Evolutionary conservation across 2,113 vertebrate genomes (phyloP).

Genomic region (Eupsittula cactorum): DNA sequence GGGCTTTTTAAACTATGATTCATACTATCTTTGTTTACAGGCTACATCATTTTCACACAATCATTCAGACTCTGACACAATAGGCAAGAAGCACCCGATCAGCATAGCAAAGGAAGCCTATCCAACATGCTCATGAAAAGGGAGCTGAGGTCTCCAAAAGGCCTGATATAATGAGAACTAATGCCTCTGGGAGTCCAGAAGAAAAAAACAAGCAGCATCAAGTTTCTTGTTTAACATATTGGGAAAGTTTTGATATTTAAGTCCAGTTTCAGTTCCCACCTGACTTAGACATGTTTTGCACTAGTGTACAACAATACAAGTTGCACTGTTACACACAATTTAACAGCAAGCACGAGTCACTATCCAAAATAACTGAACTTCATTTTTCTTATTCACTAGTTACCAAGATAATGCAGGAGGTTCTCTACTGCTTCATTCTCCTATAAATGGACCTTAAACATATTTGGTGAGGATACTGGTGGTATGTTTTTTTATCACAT

Average conservation of each 20-base stretch:
- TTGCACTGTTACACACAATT: neutral
- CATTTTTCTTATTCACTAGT: neutral
- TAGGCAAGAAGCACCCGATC: neutral
- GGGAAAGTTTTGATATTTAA: neutral
- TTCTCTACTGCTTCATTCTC: neutral
- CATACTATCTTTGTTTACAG: neutral
- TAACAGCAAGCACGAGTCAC: neutral
- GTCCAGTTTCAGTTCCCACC: neutral
- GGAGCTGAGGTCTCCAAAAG: neutral
- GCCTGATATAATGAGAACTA: neutral
- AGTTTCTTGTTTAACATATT: neutral
- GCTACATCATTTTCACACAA: neutral
- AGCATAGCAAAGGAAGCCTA: neutral
- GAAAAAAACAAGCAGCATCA: neutral
- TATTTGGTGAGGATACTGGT: neutral
- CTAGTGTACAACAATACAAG: neutral
- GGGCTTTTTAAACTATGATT: neutral
- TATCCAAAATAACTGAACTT: neutral
- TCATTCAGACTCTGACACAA: neutral
- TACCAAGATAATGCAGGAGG: neutral
- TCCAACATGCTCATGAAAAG: neutral
- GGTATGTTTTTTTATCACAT: neutral
- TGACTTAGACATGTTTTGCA: neutral
- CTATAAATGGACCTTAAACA: neutral
- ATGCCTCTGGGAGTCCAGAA: neutral